phyloP scores from a whole-genome alignment of 2,888 invertebrate species.

The Heliconius hortense region DNA sequence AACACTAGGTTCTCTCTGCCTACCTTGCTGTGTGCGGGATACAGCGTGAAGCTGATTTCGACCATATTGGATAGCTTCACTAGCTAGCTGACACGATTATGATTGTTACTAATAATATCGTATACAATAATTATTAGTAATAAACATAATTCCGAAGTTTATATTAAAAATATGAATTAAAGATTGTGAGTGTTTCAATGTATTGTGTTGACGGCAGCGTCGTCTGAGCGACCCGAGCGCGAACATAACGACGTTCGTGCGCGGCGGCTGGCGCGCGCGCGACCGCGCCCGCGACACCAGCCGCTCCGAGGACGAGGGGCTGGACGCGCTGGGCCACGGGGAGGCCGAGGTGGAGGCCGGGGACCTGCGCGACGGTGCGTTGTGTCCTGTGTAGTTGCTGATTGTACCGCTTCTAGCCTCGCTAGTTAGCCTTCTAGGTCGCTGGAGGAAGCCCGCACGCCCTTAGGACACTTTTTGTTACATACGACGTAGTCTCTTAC shows the following conservation, averaged over 20 bases:
- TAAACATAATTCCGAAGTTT: too few relatives aligned
- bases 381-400: too few relatives aligned
- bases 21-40: too few relatives aligned
- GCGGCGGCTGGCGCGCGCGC: constrained; percentile 89
- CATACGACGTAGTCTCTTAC: neutral
- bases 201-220: constrained; percentile 74
- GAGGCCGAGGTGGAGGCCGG: constrained; percentile 96
- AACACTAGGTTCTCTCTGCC: too few relatives aligned
- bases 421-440: constrained; percentile 10
- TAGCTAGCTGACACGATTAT: too few relatives aligned
- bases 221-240: constrained; percentile 96
- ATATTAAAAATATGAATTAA: too few relatives aligned
- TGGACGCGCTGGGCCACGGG: constrained; percentile 92
- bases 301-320: constrained; percentile 95
- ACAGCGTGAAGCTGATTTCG: too few relatives aligned
- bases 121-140: too few relatives aligned
- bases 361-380: constrained; percentile 92
- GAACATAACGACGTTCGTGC: constrained; percentile 91
- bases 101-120: too few relatives aligned
- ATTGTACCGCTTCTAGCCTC: neutral
- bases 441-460: constrained; percentile 36
- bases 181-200: neutral
- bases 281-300: constrained; percentile 87
- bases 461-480: constrained; percentile 18
- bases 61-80: too few relatives aligned